phyloP scores from a whole-genome alignment of 2,113 vertebrate genomes.

The Tetraodon nigroviridis region DNA sequence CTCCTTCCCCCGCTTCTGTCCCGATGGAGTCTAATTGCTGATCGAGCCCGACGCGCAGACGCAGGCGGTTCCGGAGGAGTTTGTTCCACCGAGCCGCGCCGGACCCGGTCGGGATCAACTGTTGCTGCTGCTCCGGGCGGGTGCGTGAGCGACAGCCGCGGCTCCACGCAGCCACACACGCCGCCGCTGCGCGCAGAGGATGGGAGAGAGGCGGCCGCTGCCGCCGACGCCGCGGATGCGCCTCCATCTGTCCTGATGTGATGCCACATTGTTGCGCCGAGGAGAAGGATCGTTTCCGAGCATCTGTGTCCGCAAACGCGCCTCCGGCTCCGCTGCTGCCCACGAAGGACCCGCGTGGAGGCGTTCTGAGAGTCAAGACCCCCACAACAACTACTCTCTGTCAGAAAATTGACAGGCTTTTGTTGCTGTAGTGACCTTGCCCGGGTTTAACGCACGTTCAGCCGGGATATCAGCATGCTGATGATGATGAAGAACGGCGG shows the following conservation, averaged over 20 bases:
- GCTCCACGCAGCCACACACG: slow-evolving; percentile 43
- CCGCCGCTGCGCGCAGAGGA: slow-evolving; percentile 55
- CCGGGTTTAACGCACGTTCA: slow-evolving; percentile 36
- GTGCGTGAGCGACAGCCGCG: slow-evolving; percentile 60
- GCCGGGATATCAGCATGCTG: slow-evolving; percentile 65
- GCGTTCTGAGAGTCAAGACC: background rate
- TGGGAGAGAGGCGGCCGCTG: slow-evolving; percentile 65
- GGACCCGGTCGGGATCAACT: slow-evolving; percentile 69
- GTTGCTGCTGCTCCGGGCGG: slow-evolving; percentile 72
- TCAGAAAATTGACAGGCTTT: slow-evolving; percentile 37
- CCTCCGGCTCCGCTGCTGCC: slow-evolving; percentile 42
- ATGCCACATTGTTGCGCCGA: slow-evolving; percentile 61
- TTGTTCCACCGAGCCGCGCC: slow-evolving; percentile 24
- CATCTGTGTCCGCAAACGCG: no score
- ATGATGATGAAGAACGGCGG: slow-evolving; percentile 84
- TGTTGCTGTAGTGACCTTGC: slow-evolving; percentile 64
- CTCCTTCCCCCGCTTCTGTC: slow-evolving; percentile 51
- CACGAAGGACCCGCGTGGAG: slow-evolving; percentile 24
- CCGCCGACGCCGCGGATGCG: slow-evolving; percentile 61
- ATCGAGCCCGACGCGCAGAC: slow-evolving; percentile 45
- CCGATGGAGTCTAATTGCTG: slow-evolving; percentile 56
- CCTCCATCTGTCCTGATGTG: slow-evolving; percentile 66
- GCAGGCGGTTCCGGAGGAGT: slow-evolving; percentile 21
- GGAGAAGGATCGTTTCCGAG: slow-evolving; percentile 61
- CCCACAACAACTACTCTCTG: slow-evolving; percentile 13